Base-by-base conservation (phyloP, 2,888 invertebrate species). In the Venusia cambrica region DNA sequence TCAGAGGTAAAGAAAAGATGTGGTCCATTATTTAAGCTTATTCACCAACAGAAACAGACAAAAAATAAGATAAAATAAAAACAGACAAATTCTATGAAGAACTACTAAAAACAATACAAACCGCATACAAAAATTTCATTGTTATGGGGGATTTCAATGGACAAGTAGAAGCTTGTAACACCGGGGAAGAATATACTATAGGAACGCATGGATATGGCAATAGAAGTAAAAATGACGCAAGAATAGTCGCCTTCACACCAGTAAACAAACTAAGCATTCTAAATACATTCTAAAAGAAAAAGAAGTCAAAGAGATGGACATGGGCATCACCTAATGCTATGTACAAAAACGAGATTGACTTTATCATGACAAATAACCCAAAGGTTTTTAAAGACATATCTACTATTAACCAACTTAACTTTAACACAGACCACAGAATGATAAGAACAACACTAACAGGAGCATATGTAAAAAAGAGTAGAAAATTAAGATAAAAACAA, bases 81-180 rank as follows among this genome's bases (percentile, higher is more conserved):
- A n/a, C n/a, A n/a, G n/a, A n/a, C n/a, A n/a, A n/a, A n/a, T 11
- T 35, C 16, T 30, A 21, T 15, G 2, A 6, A 11, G 18, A 18
- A 7, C 7, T 18, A 1, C 18, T 7, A 18, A 18, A 6, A 6
- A 18, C 18, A 4, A 1, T 16, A 5, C 5, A 16, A 16, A n/a
- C 2, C 5, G 4, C 16, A 5, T 5, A 16, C 16, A 16, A n/a
- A 5, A 16, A 2, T 6, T 2, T 16, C n/a, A 16, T 16, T 2
- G 16, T 16, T 2, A 16, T 16, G 2, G 16, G 16, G n/a, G n/a
- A n/a, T n/a, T n/a, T n/a, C n/a, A n/a, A n/a, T n/a, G n/a, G n/a
- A n/a, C n/a, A n/a, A n/a, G 1, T 16, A 16, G 16, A 6, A 16
- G 16, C n/a, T 2, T 5, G 16, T 5, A 16, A 16, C 5, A 16